These are phyloP conservation scores for Ctenochaetus hawaiiensis DNA, from an alignment of 2,797 vertebrate species.

Conservation along the genomic window DNA sequence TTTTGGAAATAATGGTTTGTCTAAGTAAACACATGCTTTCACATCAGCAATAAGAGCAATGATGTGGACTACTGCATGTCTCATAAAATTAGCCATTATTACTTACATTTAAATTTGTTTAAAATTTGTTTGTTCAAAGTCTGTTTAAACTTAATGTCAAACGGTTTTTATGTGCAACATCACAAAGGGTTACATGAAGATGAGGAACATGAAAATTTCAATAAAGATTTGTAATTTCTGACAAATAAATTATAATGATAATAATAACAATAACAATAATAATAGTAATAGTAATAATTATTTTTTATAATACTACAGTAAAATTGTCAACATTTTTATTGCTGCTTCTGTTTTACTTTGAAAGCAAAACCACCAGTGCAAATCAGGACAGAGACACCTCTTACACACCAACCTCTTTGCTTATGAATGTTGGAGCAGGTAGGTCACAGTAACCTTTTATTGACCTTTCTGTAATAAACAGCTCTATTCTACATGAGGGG, in stretches of 20 bases:
- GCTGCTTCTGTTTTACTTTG: slow-evolving; percentile 23
- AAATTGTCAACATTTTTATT: not conserved
- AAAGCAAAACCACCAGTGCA: slow-evolving; percentile 34
- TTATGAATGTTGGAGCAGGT: slow-evolving; percentile 27
- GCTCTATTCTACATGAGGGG: slow-evolving; percentile 14
- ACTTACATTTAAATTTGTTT: not conserved
- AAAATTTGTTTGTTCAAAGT: too few relatives aligned
- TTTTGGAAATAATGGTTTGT: not conserved
- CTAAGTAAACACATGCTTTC: not conserved
- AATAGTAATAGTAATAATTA: too few relatives aligned
- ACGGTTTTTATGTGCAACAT: too few relatives aligned
- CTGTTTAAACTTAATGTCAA: too few relatives aligned
- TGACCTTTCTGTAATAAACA: slow-evolving; percentile 47
- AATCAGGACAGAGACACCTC: slow-evolving; percentile 23
- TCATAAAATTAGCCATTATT: not conserved
- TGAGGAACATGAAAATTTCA: too few relatives aligned
- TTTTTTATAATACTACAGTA: not conserved
- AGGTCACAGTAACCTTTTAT: slow-evolving; percentile 56
- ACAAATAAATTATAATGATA: too few relatives aligned
- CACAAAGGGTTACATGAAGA: too few relatives aligned
- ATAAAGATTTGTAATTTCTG: too few relatives aligned
- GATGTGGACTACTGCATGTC: not conserved
- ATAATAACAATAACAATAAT: too few relatives aligned
- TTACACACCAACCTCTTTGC: slow-evolving; percentile 18
- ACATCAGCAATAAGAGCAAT: slow-evolving; percentile 1